phyloP scores from a whole-genome alignment of 2,888 invertebrate species.

The Coenonympha arcania region DNA sequence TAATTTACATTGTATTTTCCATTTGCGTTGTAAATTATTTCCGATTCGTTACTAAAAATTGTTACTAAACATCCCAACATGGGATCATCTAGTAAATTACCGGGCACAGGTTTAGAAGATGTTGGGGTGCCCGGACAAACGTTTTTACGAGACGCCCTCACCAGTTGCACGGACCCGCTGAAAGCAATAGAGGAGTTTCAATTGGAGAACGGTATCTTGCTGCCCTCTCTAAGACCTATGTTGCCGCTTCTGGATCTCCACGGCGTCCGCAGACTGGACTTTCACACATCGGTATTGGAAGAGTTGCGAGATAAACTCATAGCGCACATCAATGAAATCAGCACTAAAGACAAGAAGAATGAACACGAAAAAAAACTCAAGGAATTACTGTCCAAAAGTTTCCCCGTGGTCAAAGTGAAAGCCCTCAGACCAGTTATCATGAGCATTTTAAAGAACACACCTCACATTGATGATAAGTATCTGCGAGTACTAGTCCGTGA shows the following conservation, averaged over 20 bases:
- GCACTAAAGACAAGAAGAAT: constrained; percentile 79
- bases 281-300: constrained; percentile 94
- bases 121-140: constrained; percentile 90
- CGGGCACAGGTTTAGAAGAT: constrained; percentile 82
- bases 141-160: constrained; percentile 91
- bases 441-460: constrained; percentile 93
- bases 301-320: constrained; percentile 80
- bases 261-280: constrained; percentile 92
- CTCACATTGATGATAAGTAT: constrained; percentile 91
- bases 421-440: constrained; percentile 94
- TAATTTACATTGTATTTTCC: background rate
- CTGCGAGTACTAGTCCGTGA: constrained; percentile 79
- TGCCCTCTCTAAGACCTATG: constrained; percentile 95
- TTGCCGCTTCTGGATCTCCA: constrained; percentile 95
- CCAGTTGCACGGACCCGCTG: constrained; percentile 95
- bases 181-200: constrained; percentile 99
- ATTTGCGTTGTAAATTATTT: background rate
- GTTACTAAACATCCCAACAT: constrained; percentile 33
- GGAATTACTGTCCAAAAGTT: constrained; percentile 92
- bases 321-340: constrained; percentile 87
- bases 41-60: background rate
- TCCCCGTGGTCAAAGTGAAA: constrained; percentile 93
- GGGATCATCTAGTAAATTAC: constrained; percentile 66
- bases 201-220: constrained; percentile 90
- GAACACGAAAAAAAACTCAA: constrained; percentile 89